These are phyloP conservation scores for Macroglossus sobrinus DNA, from an alignment of 2,113 vertebrate species.

Conservation along the genomic window DNA sequence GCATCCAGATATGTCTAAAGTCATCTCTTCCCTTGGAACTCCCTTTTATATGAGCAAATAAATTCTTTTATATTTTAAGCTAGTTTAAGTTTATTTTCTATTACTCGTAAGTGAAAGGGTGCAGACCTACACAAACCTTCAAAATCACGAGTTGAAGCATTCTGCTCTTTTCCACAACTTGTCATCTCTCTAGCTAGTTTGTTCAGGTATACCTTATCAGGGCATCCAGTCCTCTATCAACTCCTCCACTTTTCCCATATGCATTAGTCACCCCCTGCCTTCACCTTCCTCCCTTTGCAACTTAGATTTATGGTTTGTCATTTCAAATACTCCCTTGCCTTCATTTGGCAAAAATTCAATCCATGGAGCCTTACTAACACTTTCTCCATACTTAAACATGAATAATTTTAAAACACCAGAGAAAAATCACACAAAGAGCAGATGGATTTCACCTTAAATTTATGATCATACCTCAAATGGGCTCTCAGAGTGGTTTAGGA, in stretches of 20 bases:
- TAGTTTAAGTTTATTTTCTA: neutral
- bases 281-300: neutral
- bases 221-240: neutral
- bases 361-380: neutral
- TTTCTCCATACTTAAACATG: neutral
- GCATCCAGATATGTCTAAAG: neutral
- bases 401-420: neutral
- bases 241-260: neutral
- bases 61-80: neutral
- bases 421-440: neutral
- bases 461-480: neutral
- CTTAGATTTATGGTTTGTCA: neutral
- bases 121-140: neutral
- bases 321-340: slow-evolving; percentile 12
- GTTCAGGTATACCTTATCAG: neutral
- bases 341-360: slow-evolving; percentile 1
- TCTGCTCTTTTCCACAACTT: neutral
- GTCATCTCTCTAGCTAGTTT: neutral
- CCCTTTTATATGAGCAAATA: neutral
- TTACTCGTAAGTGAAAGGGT: neutral
- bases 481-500: neutral
- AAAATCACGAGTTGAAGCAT: neutral
- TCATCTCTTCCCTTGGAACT: neutral
- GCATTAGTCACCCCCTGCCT: neutral
- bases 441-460: neutral